Conservation (phyloP, 2,888 invertebrate species). For the Cyaniris semiargus region DNA sequence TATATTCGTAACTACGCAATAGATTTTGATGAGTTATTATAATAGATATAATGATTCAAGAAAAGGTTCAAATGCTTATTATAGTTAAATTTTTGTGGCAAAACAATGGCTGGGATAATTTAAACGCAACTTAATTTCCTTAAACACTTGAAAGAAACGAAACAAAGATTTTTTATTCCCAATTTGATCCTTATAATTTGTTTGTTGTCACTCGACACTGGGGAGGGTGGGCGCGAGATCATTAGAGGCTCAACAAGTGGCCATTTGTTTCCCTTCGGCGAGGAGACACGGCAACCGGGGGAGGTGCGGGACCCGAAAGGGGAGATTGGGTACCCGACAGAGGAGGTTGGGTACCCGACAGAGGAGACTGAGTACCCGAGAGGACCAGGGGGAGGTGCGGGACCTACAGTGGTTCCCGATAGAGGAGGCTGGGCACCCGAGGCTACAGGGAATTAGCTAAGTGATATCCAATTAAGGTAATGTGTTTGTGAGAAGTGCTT, state of each 20-base stretch:
- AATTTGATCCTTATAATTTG: constrained; percentile 7
- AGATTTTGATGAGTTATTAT: no score
- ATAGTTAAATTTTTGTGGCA: no score
- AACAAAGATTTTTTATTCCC: constrained; percentile 4
- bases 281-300: neutral
- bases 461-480: neutral
- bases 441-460: neutral
- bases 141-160: neutral
- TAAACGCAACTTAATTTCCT: no score
- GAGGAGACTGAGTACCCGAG: no score
- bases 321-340: neutral
- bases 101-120: no score
- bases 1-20: no score
- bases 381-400: neutral
- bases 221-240: neutral
- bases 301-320: neutral
- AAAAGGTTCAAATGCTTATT: no score
- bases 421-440: neutral
- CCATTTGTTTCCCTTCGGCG: neutral
- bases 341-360: neutral
- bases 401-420: neutral
- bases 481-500: neutral
- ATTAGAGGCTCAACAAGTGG: constrained; percentile 19
- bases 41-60: no score
- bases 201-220: neutral